These are phyloP conservation scores for Drosophila sulfurigaster DNA, from an alignment of 1,140 invertebrate species.

Conservation along the genomic window DNA sequence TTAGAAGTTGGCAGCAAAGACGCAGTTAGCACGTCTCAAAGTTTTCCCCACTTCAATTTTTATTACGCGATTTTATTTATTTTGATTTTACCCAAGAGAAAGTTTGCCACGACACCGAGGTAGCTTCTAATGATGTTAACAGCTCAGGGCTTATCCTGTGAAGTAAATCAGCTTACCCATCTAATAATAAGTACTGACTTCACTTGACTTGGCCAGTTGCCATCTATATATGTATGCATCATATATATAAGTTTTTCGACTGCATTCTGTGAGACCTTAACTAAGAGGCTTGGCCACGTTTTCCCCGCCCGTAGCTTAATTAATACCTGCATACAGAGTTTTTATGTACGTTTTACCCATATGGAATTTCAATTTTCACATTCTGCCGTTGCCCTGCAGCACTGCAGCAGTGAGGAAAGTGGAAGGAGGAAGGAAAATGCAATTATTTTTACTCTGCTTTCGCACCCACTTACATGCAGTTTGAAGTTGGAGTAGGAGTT, in stretches of 20 bases:
- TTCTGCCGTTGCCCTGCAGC: constrained; percentile 5
- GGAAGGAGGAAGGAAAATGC: constrained; percentile 48
- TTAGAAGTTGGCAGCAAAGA: constrained; percentile 51
- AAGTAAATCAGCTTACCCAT: constrained; percentile 62
- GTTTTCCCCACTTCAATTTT: constrained; percentile 72
- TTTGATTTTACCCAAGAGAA: constrained; percentile 69
- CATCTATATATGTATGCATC: neutral
- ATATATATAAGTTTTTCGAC: constrained; percentile 10
- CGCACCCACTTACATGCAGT: constrained; percentile 58
- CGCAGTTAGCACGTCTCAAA: constrained; percentile 79
- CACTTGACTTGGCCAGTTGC: constrained; percentile 35
- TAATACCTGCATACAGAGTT: constrained; percentile 51
- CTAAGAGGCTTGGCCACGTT: neutral
- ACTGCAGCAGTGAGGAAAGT: constrained; percentile 4
- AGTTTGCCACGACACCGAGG: constrained; percentile 45
- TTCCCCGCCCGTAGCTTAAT: constrained; percentile 53
- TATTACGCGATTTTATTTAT: constrained; percentile 83
- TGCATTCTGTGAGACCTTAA: constrained; percentile 20
- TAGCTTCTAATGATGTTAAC: constrained; percentile 75
- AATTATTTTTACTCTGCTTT: constrained; percentile 73
- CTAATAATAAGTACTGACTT: constrained; percentile 53
- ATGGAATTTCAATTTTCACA: constrained; percentile 51
- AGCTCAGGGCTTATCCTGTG: constrained; percentile 66
- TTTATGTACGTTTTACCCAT: constrained; percentile 33
- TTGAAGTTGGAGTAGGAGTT: neutral